Percentiles rank a stretch among this genome's conserved stretches.
Evolutionary conservation across 2,888 invertebrate genomes (phyloP).

Genomic region (Iphiclides podalirius): DNA sequence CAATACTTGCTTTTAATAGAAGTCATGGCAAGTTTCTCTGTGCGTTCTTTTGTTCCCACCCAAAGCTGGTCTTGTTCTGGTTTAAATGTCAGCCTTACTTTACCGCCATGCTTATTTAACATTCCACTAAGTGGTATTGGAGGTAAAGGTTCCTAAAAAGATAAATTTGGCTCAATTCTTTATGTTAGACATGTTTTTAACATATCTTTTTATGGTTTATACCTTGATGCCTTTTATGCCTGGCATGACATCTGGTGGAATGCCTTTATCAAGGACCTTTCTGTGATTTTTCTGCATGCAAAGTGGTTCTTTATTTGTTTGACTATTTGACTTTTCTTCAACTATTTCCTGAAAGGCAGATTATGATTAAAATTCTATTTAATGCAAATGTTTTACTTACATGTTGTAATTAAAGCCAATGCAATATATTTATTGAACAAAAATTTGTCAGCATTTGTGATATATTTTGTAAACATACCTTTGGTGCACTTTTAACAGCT

Average conservation of each 20-base stretch:
- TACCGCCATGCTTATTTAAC: conserved; percentile 94
- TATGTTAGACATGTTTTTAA: no score
- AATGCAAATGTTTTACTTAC: neutral
- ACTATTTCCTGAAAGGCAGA: conserved; percentile 74
- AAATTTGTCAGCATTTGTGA: neutral
- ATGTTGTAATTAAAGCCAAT: neutral
- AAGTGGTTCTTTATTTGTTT: conserved; percentile 84
- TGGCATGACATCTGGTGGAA: conserved; percentile 93
- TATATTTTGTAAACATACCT: conserved; percentile 55
- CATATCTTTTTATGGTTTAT: no score
- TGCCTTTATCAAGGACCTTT: conserved; percentile 93
- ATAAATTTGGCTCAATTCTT: neutral
- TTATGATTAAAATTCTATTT: neutral
- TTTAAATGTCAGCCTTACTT: conserved; percentile 95
- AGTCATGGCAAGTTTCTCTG: conserved; percentile 94
- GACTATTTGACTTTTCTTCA: conserved; percentile 81
- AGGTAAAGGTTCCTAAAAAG: conserved; percentile 87
- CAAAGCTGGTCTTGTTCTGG: conserved; percentile 93
- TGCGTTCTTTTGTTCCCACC: conserved; percentile 95
- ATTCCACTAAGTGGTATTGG: conserved; percentile 91
- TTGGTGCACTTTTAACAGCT: conserved; percentile 88
- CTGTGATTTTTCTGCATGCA: conserved; percentile 89
- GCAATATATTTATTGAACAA: neutral
- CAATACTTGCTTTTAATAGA: conserved; percentile 88
- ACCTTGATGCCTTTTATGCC: conserved; percentile 90